Base-by-base conservation (phyloP, 2,113 vertebrate genomes). In the Strigops habroptila region DNA sequence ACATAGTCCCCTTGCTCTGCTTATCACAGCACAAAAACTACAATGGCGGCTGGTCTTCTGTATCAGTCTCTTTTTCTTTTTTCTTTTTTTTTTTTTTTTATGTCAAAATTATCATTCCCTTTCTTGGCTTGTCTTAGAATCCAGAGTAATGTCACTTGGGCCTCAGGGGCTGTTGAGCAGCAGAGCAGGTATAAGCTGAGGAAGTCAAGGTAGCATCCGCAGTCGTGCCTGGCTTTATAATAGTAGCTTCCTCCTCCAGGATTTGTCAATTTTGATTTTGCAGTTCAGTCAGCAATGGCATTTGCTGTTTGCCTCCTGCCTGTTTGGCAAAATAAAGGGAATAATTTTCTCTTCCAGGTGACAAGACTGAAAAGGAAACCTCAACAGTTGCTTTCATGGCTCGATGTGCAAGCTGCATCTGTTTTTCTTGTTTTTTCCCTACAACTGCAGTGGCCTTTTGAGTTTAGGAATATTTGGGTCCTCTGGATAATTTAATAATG, bases 211-310 rank as follows among this genome's bases (percentile, higher is more conserved):
- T 12, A 86, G 60, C 18, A 14, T 89, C 85, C 90, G 88, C 74
- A 89, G 48, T 18, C 12, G 3, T 86, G 74, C 59, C 52, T 95
- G 75, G 87, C 90, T 97, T 96, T 95, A 53, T 92, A 93, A 90
- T 65, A 88, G 74, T 52, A 88, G 77, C 19, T 94, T 96, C 84
- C 52, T 97, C 91, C 94, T 96, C 46, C 41, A 95, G 94, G 95
- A 98, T 97, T 97, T 98, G 95, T 96, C 97, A 92, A n/a, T 96
- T 98, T 95, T 97, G 91, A 97, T 97, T 97, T 95, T 97, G 94
- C 87, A 96, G 84, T 95, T 97, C 97, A 96, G 94, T 96, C 96
- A 93, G 90, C 67, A 93, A 64, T 96, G 93, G 74, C 71, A 75
- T 82, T 88, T 96, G 91, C 86, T 93, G 35, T 95, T 98, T 98